Base-by-base conservation (phyloP, 2,888 invertebrate species). In the Muscina levida region DNA sequence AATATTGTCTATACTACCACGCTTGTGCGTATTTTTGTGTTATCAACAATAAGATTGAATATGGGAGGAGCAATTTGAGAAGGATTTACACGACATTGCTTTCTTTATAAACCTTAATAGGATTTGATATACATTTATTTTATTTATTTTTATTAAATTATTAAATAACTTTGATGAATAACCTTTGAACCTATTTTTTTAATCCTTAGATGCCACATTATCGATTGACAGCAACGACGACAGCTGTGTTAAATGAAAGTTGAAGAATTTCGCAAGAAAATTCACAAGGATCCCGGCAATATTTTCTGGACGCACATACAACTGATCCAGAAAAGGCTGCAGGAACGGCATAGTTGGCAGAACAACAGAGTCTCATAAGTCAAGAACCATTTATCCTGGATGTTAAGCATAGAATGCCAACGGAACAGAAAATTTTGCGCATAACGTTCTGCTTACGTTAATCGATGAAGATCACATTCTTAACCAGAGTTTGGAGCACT, bases 281-380 rank as follows among this genome's bases (percentile, higher is more conserved):
- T 96, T 19, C 86, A 87, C 0, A 92, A 93, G 0, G 98, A 98
- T 89, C 95, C 96, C 0, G 95, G 95, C 0, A 97, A 97, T 87
- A 91, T 97, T 3, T 97, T 98, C 88, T 98, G 97, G 97, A 98
- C 97, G 0, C 98, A 98, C 91, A 93, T 98, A 72, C 97, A 98
- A 89, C 91, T 98, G 66, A 91, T 98, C 1, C 92, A 96, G 83
- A 97, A 97, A 88, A 88, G 62, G 85, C 84, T 26, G 87, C 81
- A 6, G 88, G 89, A 70, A 72, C 8, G 17, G 83, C 48, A n/a
- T 75, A 84, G 65, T 81, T 82, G 0, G 8, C 39, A 5, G 87
- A 88, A 24, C 39, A 83, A 17, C 82, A 57, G 82, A n/a, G 82
- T 83, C 42, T 82, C 79, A 10, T 13, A n/a, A n/a, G 19, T 31